These are phyloP conservation scores for Synaphobranchus kaupii DNA, from an alignment of 2,797 vertebrate species.

Conservation along the genomic window DNA sequence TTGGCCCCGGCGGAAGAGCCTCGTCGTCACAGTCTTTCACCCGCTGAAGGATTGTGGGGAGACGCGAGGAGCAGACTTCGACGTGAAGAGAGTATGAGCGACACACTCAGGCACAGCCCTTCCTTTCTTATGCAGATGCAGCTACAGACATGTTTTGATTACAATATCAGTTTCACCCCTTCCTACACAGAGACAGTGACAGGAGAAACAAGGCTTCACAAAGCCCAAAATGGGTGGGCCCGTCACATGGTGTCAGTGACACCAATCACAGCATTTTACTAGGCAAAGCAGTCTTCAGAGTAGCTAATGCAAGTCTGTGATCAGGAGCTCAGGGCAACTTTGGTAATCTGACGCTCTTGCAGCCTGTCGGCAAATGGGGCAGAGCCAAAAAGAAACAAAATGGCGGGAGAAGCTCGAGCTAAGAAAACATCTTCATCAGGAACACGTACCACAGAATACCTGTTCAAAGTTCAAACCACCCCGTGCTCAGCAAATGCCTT, in stretches of 20 bases:
- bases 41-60: not conserved
- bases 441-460: not conserved
- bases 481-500: not conserved
- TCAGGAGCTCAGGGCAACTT: not conserved
- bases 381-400: not conserved
- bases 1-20: not conserved
- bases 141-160: not conserved
- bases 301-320: not conserved
- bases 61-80: constrained; percentile 50
- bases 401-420: not conserved
- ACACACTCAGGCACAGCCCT: constrained; percentile 38
- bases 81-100: constrained; percentile 35
- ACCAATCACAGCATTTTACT: not conserved
- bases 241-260: not conserved
- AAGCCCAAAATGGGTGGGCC: not conserved
- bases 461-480: not conserved
- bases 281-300: not conserved
- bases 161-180: not conserved
- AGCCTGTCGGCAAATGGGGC: not conserved
- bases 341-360: not conserved
- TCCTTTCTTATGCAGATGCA: constrained; percentile 52
- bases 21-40: constrained; percentile 36
- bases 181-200: not conserved
- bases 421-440: not conserved
- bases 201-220: not conserved